phyloP scores from a whole-genome alignment of 2,113 vertebrate species.

The Megaleporinus macrocephalus region DNA sequence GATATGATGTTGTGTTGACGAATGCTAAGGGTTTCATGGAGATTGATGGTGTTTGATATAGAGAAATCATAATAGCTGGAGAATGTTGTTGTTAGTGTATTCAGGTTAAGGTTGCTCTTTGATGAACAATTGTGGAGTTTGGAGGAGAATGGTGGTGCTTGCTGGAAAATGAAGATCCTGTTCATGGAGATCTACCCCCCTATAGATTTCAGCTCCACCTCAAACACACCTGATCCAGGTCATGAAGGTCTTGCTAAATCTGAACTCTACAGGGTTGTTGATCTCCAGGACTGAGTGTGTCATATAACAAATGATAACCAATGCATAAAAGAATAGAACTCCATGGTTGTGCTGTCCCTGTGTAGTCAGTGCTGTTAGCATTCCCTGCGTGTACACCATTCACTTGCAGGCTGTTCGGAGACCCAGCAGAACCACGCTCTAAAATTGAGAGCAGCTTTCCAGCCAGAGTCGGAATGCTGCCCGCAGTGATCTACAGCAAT shows the following conservation, averaged over 20 bases:
- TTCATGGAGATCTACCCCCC: too few relatives aligned
- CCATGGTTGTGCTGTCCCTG: neutral
- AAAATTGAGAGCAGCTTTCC: conserved; percentile 58
- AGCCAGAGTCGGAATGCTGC: conserved; percentile 13
- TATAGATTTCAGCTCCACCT: too few relatives aligned
- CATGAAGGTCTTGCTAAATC: too few relatives aligned
- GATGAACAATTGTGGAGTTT: neutral
- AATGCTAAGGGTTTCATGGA: neutral
- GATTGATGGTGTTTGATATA: neutral
- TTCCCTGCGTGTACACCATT: conserved; percentile 1
- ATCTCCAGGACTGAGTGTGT: too few relatives aligned
- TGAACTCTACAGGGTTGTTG: too few relatives aligned
- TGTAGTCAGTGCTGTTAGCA: neutral
- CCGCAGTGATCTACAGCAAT: neutral
- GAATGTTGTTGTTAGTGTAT: neutral
- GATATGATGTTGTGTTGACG: too few relatives aligned
- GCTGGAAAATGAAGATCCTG: too few relatives aligned
- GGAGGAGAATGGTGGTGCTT: neutral
- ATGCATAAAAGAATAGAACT: neutral
- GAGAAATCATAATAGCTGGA: neutral
- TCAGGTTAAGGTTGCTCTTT: neutral
- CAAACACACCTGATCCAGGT: too few relatives aligned
- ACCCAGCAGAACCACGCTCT: conserved; percentile 40
- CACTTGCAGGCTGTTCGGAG: conserved; percentile 35
- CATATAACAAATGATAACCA: neutral